Evolutionary conservation across 1,140 invertebrate species (phyloP).

Genomic region (Drosophila pachea): DNA sequence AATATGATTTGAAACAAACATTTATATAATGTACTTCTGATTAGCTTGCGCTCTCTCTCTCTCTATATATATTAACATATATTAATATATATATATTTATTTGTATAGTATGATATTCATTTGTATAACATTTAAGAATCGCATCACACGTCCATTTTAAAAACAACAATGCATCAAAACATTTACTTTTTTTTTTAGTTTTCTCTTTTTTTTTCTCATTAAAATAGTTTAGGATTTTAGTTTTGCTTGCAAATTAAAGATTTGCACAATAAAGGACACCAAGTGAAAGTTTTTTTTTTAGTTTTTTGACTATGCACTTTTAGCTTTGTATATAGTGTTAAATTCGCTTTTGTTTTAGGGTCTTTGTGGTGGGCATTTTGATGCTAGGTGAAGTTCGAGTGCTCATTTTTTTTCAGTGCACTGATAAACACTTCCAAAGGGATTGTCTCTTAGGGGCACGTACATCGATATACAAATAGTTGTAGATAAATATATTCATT

Average conservation of each 20-base stretch:
- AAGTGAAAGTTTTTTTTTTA: constrained; percentile 51
- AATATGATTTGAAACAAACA: constrained; percentile 70
- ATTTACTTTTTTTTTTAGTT: constrained; percentile 52
- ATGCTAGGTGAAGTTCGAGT: constrained; percentile 49
- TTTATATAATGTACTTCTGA: constrained; percentile 59
- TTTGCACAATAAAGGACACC: constrained; percentile 67
- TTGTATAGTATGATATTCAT: constrained; percentile 26
- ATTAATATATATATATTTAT: constrained; percentile 16
- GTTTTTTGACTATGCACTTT: constrained; percentile 70
- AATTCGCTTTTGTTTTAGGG: constrained; percentile 57
- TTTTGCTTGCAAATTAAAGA: constrained; percentile 38
- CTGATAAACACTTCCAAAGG: constrained; percentile 59
- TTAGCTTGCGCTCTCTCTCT: constrained; percentile 39
- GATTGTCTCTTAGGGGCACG: constrained; percentile 73
- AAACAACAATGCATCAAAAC: constrained; percentile 64
- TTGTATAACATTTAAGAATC: constrained; percentile 61
- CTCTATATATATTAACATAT: too few relatives aligned
- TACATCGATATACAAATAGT: constrained; percentile 73
- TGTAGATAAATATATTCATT: constrained; percentile 66
- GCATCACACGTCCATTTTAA: constrained; percentile 53
- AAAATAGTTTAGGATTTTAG: constrained; percentile 66
- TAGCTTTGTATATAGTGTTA: constrained; percentile 53
- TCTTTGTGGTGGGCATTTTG: constrained; percentile 53
- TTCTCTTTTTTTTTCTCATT: constrained; percentile 45
- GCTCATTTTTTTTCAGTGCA: constrained; percentile 53